phyloP scores from a whole-genome alignment of 1,140 invertebrate species.

The Maconellicoccus hirsutus region DNA sequence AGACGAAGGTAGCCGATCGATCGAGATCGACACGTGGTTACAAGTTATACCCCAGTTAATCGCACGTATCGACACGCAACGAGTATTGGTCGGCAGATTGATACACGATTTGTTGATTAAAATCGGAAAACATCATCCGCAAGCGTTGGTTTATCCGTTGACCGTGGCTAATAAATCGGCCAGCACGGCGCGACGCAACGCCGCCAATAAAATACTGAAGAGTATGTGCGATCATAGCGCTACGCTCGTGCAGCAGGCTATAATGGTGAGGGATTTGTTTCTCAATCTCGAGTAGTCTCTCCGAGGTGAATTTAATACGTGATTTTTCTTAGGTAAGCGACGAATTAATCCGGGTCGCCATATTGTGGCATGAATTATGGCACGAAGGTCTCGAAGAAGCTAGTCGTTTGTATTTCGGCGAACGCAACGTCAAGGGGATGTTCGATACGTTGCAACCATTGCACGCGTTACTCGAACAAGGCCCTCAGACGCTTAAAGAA shows the following conservation, averaged over 20 bases:
- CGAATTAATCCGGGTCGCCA: constrained; percentile 94
- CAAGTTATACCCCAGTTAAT: constrained; percentile 99
- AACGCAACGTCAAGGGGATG: constrained; percentile 89
- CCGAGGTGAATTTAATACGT: constrained; percentile 31
- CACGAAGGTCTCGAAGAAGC: constrained; percentile 97
- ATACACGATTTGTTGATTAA: constrained; percentile 90
- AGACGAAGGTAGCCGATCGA: constrained; percentile 77
- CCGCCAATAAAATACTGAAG: constrained; percentile 90
- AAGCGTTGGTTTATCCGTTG: constrained; percentile 92
- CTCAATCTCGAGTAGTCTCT: no score
- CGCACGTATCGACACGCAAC: constrained; percentile 88
- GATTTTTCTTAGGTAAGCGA: constrained; percentile 55
- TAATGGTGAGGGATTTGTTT: constrained; percentile 41
- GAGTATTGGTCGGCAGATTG: constrained; percentile 71
- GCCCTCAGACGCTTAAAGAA: constrained; percentile 92
- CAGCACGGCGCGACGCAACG: constrained; percentile 66
- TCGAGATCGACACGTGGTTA: constrained; percentile 97
- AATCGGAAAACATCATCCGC: constrained; percentile 78
- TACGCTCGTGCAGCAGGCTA: constrained; percentile 61
- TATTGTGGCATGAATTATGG: constrained; percentile 99
- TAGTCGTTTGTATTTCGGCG: constrained; percentile 90
- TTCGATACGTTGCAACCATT: constrained; percentile 88
- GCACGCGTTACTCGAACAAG: constrained; percentile 84
- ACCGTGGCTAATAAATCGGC: constrained; percentile 95
- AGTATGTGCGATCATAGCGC: constrained; percentile 90